A percentile compares a stretch with the other conserved stretches of the same genome.
phyloP scores from a whole-genome alignment of 2,797 vertebrate genomes.

The Amniataba percoides region DNA sequence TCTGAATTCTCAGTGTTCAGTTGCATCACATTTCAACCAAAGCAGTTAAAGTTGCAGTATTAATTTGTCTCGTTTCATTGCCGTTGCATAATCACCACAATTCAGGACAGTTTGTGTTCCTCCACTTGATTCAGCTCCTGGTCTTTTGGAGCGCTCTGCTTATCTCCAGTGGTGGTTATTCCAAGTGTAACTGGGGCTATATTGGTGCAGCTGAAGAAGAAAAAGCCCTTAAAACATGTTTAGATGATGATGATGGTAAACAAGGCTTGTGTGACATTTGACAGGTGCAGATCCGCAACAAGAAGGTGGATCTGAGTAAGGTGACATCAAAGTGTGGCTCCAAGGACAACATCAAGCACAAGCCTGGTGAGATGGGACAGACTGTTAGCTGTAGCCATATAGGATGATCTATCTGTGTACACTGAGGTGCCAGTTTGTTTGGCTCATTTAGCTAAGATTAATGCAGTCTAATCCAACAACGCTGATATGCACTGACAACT shows the following conservation, averaged over 20 bases:
- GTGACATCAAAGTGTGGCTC: slow-evolving; percentile 96
- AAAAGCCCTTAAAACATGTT: neutral
- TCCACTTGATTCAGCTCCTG: neutral
- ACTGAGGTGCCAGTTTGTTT: neutral
- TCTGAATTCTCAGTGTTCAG: neutral
- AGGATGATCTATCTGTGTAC: neutral
- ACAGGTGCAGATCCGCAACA: slow-evolving; percentile 95
- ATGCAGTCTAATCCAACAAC: neutral
- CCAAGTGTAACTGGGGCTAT: neutral
- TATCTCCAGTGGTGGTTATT: neutral
- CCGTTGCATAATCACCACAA: neutral
- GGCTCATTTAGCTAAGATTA: neutral
- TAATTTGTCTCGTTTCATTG: neutral
- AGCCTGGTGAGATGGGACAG: slow-evolving; percentile 87
- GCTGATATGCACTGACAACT: neutral
- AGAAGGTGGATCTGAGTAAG: slow-evolving; percentile 95
- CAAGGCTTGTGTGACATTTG: slow-evolving; percentile 41
- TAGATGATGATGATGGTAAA: neutral
- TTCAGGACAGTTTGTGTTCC: neutral
- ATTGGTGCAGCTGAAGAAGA: slow-evolving; percentile 4
- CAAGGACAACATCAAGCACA: slow-evolving; percentile 93
- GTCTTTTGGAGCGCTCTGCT: neutral
- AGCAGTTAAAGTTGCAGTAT: neutral
- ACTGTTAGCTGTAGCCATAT: neutral
- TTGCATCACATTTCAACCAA: neutral